phyloP scores from a whole-genome alignment of 2,113 vertebrate species.

The Barbus barbus region DNA sequence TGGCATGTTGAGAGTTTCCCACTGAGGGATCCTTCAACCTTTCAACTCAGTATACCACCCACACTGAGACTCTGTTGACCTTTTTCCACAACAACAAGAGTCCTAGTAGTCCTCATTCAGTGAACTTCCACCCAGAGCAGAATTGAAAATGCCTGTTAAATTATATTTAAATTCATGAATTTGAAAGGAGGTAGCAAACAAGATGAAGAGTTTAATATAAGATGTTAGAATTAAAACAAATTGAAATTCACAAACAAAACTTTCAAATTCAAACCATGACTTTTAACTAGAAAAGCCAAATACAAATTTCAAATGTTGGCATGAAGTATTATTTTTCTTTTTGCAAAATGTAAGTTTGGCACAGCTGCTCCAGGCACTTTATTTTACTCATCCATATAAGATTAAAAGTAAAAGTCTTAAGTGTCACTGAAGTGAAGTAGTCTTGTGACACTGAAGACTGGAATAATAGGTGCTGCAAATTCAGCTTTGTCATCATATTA shows the following conservation, averaged over 20 bases:
- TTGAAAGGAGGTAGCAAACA: not conserved
- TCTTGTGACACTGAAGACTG: not conserved
- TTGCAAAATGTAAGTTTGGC: no score
- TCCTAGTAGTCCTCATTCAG: not conserved
- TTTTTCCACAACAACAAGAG: not conserved
- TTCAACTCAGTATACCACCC: slow-evolving; percentile 33
- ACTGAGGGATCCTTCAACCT: slow-evolving; percentile 1
- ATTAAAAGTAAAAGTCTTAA: no score
- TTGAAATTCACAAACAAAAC: not conserved
- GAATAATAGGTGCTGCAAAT: not conserved
- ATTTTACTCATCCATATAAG: no score
- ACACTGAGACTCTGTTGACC: slow-evolving; percentile 17
- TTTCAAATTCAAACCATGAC: not conserved
- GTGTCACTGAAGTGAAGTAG: no score
- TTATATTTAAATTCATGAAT: not conserved
- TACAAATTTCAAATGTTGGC: not conserved
- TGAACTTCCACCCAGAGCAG: not conserved
- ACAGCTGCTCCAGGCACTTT: not conserved
- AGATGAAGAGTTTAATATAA: not conserved
- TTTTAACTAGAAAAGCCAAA: not conserved
- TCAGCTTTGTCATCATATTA: not conserved
- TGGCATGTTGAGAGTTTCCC: slow-evolving; percentile 28
- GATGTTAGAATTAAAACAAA: not conserved
- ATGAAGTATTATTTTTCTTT: not conserved
- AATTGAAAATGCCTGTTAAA: not conserved